Percentiles rank a stretch among this genome's conserved stretches.
Evolutionary conservation across 2,797 vertebrate genomes (phyloP).

Genomic region (Intellagama lesueurii): DNA sequence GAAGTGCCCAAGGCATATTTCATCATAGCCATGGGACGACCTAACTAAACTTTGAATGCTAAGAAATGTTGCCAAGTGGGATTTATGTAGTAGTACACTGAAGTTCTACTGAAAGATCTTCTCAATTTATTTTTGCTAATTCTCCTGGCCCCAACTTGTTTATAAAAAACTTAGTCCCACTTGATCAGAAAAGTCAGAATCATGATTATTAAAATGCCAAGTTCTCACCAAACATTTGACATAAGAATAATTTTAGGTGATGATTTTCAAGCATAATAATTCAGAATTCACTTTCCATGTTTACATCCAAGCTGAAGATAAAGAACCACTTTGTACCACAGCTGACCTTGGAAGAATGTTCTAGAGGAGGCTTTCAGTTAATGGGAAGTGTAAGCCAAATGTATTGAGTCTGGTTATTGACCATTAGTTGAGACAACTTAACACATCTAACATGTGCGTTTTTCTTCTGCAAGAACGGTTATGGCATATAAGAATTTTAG

Average conservation of each 20-base stretch:
- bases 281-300: not conserved
- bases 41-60: conserved; percentile 1
- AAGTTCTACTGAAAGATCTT: not conserved
- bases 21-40: conserved; percentile 8
- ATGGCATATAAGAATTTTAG: too few species aligned
- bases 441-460: not conserved
- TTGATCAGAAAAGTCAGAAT: not conserved
- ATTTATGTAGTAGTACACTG: not conserved
- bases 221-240: not conserved
- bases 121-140: not conserved
- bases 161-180: not conserved
- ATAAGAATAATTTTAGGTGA: not conserved
- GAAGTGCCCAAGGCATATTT: conserved; percentile 16
- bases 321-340: not conserved
- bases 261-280: not conserved
- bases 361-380: not conserved
- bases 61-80: not conserved
- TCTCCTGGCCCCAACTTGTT: not conserved
- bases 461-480: not conserved
- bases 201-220: not conserved
- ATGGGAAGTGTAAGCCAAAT: not conserved
- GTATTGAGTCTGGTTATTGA: not conserved
- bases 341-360: not conserved
- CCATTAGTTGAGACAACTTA: not conserved
- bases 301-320: not conserved